Conservation (phyloP, 1,140 invertebrate genomes). For the Magallana gigas region DNA sequence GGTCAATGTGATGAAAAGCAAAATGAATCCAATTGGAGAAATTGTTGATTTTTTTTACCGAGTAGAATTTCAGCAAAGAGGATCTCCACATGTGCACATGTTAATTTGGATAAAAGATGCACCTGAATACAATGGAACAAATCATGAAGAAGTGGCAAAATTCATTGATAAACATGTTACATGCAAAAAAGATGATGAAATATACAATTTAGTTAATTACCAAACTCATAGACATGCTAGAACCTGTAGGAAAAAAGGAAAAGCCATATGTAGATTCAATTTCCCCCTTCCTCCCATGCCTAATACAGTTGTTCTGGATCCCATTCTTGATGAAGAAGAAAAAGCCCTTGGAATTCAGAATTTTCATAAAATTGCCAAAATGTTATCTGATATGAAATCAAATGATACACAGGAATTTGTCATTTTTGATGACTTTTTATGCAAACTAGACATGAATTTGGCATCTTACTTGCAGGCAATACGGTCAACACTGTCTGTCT, state of each 20-base stretch:
- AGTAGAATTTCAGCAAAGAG: not conserved
- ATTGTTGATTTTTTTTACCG: conserved; percentile 28
- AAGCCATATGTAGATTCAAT: conserved; percentile 61
- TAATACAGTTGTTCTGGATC: conserved; percentile 54
- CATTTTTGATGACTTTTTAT: conserved; percentile 9
- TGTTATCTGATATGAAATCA: conserved; percentile 19
- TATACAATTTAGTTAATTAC: conserved; percentile 41
- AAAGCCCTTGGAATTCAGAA: not conserved
- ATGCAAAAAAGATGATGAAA: conserved; percentile 39
- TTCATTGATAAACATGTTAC: conserved; percentile 55
- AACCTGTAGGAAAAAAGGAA: conserved; percentile 57
- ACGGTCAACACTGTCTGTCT: conserved; percentile 6
- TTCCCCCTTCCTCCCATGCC: conserved; percentile 59
- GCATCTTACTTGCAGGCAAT: conserved; percentile 6
- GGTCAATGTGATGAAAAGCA: not conserved
- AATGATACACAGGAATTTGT: not conserved
- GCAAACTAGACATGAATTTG: conserved; percentile 3
- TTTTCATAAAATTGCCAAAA: not conserved
- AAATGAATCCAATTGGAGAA: not conserved
- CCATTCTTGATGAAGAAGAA: conserved; percentile 28
- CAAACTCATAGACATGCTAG: conserved; percentile 60
- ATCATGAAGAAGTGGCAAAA: not conserved
- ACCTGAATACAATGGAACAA: conserved; percentile 42
- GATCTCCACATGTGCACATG: conserved; percentile 34
- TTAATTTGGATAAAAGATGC: conserved; percentile 5